Conservation (phyloP, 2,113 vertebrate species). For the Misgurnus anguillicaudatus region DNA sequence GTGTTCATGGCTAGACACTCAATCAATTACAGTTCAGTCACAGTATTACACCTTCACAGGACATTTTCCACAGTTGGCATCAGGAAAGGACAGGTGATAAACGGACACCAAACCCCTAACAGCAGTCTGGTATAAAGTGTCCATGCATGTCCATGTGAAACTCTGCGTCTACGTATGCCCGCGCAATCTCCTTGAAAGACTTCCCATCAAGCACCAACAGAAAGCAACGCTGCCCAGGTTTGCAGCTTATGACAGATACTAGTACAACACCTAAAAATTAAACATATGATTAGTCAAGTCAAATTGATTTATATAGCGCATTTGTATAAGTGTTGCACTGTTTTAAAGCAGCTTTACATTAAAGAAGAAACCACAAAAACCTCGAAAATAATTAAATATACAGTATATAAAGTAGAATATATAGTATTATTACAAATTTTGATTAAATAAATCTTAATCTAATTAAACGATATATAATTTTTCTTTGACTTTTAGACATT, state of each 20-base stretch:
- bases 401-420: no score
- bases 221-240: conserved; percentile 77
- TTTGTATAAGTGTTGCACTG: no score
- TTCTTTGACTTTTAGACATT: no score
- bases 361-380: no score
- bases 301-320: no score
- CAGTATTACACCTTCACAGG: conserved; percentile 10
- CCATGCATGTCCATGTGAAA: conserved; percentile 88
- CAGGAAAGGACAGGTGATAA: neutral
- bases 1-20: neutral
- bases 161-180: conserved; percentile 73
- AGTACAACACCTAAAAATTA: conserved; percentile 81
- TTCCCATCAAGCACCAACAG: conserved; percentile 86
- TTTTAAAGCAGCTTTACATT: no score
- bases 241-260: conserved; percentile 71
- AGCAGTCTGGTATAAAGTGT: conserved; percentile 78
- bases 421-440: no score
- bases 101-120: conserved; percentile 28
- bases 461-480: no score
- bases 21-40: neutral
- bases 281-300: neutral
- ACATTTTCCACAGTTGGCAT: neutral
- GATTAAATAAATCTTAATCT: no score
- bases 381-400: no score
- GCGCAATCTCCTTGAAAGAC: conserved; percentile 85